phyloP scores from a whole-genome alignment of 1,140 invertebrate species.

The Teleopsis dalmanni region DNA sequence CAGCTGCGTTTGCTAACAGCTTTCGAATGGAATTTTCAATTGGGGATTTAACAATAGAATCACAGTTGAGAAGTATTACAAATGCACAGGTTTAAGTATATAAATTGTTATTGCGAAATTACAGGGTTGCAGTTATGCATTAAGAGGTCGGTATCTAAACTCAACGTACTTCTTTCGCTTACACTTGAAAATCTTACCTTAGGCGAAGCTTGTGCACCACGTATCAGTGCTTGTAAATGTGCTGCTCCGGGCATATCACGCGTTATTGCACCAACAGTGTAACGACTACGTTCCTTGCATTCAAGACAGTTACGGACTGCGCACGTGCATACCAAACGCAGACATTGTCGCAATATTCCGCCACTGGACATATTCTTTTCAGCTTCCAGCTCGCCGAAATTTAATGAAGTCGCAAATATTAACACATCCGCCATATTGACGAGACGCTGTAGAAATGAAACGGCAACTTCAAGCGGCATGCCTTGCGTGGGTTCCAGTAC shows the following conservation, averaged over 20 bases:
- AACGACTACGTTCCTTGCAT: constrained; percentile 84
- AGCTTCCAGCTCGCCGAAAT: constrained; percentile 95
- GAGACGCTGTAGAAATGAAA: constrained; percentile 90
- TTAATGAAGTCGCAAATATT: constrained; percentile 94
- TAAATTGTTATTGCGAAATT: not conserved
- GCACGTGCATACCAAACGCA: constrained; percentile 94
- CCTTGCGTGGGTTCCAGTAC: constrained; percentile 97
- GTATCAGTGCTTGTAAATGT: constrained; percentile 76
- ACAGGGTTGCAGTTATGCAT: not conserved
- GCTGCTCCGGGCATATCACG: constrained; percentile 49
- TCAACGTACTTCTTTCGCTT: not conserved
- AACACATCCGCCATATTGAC: constrained; percentile 98
- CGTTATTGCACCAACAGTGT: constrained; percentile 35
- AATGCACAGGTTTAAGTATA: not conserved
- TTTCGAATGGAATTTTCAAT: not conserved
- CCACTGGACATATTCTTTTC: constrained; percentile 99
- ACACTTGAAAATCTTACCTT: constrained; percentile 61
- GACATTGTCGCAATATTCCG: constrained; percentile 92
- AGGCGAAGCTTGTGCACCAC: constrained; percentile 75
- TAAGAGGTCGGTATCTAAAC: not conserved
- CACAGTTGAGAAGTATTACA: not conserved
- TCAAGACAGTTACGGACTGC: constrained; percentile 97
- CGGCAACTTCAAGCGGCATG: constrained; percentile 95
- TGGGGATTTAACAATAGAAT: not conserved
- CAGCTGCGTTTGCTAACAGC: no score